Percentiles rank a stretch among this genome's conserved stretches.
phyloP scores from a whole-genome alignment of 2,113 vertebrate species.

The Cercocebus atys region DNA sequence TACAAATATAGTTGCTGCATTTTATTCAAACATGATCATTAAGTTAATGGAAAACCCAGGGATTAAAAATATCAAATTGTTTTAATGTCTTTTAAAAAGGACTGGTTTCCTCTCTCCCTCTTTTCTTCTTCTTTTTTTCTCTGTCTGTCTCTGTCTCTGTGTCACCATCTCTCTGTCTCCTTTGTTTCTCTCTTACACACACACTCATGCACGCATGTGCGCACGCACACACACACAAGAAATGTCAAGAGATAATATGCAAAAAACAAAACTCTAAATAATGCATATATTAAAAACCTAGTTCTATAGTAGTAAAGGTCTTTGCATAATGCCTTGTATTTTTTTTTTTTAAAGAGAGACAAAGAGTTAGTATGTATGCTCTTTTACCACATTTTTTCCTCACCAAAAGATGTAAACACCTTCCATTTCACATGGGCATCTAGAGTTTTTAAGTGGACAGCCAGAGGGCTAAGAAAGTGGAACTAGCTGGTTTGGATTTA shows the following conservation, averaged over 20 bases:
- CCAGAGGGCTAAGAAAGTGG: background rate
- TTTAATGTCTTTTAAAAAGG: conserved; percentile 4
- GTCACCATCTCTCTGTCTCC: too few species aligned
- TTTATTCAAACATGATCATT: background rate
- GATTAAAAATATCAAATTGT: background rate
- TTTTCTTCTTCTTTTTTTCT: too few species aligned
- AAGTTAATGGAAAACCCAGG: background rate
- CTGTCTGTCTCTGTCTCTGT: rapidly evolving
- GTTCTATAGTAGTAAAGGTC: background rate
- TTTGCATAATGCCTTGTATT: background rate
- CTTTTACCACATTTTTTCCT: background rate
- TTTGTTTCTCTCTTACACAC: background rate
- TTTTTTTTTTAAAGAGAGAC: background rate
- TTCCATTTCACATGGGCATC: background rate
- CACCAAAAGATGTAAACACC: background rate
- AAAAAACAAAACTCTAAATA: conserved; percentile 11
- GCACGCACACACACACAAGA: background rate
- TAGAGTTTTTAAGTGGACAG: background rate
- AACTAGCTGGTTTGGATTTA: background rate
- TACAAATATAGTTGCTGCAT: background rate
- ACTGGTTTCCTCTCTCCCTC: rapidly evolving
- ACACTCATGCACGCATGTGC: rapidly evolving
- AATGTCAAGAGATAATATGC: background rate
- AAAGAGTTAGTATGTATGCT: background rate
- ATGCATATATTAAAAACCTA: background rate